These are phyloP conservation scores for Gadopsis bispinosus DNA, from an alignment of 2,797 vertebrate genomes.

Conservation along the genomic window DNA sequence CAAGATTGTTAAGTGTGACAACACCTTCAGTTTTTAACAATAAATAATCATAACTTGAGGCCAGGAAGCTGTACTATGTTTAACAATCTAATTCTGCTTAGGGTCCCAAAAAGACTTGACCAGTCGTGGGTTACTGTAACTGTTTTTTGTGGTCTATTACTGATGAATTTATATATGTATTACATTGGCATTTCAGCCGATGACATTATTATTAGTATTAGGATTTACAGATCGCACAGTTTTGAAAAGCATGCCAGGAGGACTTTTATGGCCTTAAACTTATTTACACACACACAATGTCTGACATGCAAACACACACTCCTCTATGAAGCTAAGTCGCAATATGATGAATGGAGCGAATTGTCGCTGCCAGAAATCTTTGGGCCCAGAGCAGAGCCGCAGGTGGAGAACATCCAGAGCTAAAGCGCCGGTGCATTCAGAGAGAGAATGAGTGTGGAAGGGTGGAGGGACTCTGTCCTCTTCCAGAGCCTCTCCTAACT, in stretches of 20 bases:
- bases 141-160: background rate
- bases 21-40: background rate
- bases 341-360: constrained; percentile 32
- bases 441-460: constrained; percentile 46
- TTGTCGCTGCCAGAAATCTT: constrained; percentile 10
- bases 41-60: constrained; percentile 6
- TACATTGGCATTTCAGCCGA: too few relatives aligned
- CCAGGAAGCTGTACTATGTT: constrained; percentile 4
- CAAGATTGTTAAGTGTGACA: background rate
- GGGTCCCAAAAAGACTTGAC: background rate
- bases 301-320: constrained; percentile 15
- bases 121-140: background rate
- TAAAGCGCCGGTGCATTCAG: background rate
- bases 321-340: background rate
- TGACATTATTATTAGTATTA: background rate
- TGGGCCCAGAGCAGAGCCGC: constrained; percentile 1
- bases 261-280: constrained; percentile 1
- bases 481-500: too few relatives aligned
- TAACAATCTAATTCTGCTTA: constrained; percentile 5
- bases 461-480: constrained; percentile 25
- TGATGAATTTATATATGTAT: constrained; percentile 1
- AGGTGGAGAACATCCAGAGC: constrained; percentile 20
- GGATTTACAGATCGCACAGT: background rate
- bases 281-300: constrained; percentile 6
- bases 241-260: background rate